phyloP scores from a whole-genome alignment of 1,140 invertebrate genomes.

The Drosophila yakuba region DNA sequence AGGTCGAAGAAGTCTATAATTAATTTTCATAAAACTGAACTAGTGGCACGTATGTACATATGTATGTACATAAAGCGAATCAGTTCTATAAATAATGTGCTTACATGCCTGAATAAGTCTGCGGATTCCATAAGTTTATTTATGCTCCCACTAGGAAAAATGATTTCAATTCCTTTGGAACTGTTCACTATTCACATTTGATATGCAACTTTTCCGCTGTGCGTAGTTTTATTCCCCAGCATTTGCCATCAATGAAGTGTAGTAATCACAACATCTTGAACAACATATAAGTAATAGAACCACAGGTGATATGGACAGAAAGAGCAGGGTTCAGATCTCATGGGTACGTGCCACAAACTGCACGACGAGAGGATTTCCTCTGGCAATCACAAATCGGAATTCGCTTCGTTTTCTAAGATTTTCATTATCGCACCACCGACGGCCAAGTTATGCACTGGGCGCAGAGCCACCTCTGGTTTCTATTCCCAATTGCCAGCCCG shows the following conservation, averaged over 20 bases:
- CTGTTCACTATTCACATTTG: too few species aligned
- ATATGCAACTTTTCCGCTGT: too few species aligned
- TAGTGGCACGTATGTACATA: too few species aligned
- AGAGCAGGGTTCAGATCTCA: constrained; percentile 1
- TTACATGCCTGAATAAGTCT: not conserved
- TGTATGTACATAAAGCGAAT: not conserved
- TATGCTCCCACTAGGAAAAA: not conserved
- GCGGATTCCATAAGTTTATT: not conserved
- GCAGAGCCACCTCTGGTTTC: constrained; percentile 9
- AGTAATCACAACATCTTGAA: not conserved
- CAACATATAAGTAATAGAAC: constrained; percentile 1
- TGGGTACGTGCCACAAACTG: constrained; percentile 24
- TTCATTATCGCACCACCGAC: constrained; percentile 20
- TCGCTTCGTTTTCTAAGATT: constrained; percentile 37
- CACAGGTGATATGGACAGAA: constrained; percentile 20
- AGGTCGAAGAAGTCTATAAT: constrained; percentile 5
- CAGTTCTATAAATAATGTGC: not conserved
- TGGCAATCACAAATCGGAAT: constrained; percentile 32
- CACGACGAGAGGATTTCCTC: constrained; percentile 27
- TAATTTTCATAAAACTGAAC: not conserved
- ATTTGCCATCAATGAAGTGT: not conserved
- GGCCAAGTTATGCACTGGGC: constrained; percentile 22
- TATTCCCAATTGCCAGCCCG: constrained; percentile 25
- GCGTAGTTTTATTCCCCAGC: not conserved
- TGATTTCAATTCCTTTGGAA: too few species aligned